phyloP scores from a whole-genome alignment of 2,113 vertebrate species.

The Oplegnathus fasciatus region DNA sequence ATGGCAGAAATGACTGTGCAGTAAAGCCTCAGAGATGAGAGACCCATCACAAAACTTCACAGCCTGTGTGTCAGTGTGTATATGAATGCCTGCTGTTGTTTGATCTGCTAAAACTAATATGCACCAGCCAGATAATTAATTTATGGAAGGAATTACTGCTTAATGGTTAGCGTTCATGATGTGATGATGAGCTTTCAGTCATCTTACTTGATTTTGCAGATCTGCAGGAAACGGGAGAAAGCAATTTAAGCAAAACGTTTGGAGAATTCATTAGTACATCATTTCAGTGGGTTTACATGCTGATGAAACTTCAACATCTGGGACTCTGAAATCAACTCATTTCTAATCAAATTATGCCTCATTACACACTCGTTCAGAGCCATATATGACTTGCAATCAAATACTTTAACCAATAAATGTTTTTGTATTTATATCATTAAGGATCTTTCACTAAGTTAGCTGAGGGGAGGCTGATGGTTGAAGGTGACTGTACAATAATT shows the following conservation, averaged over 20 bases:
- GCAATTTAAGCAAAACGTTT: not conserved
- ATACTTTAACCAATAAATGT: not conserved
- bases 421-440: not conserved
- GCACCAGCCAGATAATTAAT: constrained; percentile 16
- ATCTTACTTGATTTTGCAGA: not conserved
- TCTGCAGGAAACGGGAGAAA: not conserved
- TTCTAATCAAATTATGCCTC: not conserved
- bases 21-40: constrained; percentile 14
- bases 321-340: not conserved
- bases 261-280: not conserved
- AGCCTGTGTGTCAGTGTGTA: constrained; percentile 10
- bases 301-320: not conserved
- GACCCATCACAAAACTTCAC: not conserved
- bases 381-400: not conserved
- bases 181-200: constrained; percentile 4
- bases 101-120: constrained; percentile 7
- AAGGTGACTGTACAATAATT: not conserved
- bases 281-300: not conserved
- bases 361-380: not conserved
- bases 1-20: constrained; percentile 4
- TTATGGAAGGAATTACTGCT: constrained; percentile 15
- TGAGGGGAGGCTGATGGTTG: not conserved
- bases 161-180: constrained; percentile 17
- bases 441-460: not conserved
- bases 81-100: not conserved